Base-by-base conservation (phyloP, 2,888 invertebrate species). In the Sphaerophoria taeniata region DNA sequence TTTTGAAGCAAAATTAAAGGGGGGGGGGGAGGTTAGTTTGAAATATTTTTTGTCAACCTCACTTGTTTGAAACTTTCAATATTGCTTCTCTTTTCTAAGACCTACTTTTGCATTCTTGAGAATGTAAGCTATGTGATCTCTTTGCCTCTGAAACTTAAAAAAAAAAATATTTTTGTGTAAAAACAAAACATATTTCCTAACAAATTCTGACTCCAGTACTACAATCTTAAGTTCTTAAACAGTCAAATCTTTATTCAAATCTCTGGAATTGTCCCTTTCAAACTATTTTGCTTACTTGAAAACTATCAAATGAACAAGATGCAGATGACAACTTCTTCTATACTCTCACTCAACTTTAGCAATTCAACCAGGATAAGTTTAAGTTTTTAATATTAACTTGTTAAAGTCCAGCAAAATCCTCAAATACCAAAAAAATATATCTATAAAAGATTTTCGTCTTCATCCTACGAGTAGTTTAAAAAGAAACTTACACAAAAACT, bases 321-420 rank as follows among this genome's bases (percentile, higher is more conserved):
- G 51, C 45, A 65, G 51, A 71, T 65, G 61, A 75, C 51, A 71
- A 31, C 31, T 69, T 36, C 31, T 49, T 63, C 34, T 36, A 14
- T 43, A 7, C 43, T 43, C 2, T 51, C 16, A 16, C 60, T 55
- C 16, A 80, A 71, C 71, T 71, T 53, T 12, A 45, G 43, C 51
- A 63, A 70, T 70, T 39, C 47, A 70, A 49, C 24, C 56, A 24
- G 51, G 16, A 56, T 51, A 56, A 69, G 14, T 39, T 7, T 56
- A 83, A 78, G 63, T 83, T 78, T 58, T 63, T 31, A 58, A 61
- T 61, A 72, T 55, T 74, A 83, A 74, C 73, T 74, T 74, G 78
- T 79, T 83, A 78, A 71, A 34, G 73, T 74, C 53, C 65, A n/a
- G 58, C 45, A 58, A 67, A 74, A 63, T 34, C 49, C 34, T 34